Conservation (phyloP, 2,113 vertebrate genomes). For the Gymnarchus niloticus region DNA sequence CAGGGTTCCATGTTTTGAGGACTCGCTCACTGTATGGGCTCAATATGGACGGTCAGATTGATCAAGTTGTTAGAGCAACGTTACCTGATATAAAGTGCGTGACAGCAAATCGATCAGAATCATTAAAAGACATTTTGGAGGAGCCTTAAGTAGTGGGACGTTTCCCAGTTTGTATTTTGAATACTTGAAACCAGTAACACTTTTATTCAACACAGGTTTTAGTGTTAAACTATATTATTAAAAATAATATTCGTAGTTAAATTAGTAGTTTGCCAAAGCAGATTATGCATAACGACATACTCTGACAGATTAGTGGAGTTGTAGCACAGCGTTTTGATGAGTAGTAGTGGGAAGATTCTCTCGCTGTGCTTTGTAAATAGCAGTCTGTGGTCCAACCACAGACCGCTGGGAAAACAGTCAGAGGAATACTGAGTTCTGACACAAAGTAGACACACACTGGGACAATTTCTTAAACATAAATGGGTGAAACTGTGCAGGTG, state of each 20-base stretch:
- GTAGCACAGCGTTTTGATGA: not conserved
- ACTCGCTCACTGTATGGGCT: no score
- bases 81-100: not conserved
- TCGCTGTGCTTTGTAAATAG: not conserved
- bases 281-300: not conserved
- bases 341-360: not conserved
- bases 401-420: not conserved
- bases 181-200: no score
- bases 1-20: no score
- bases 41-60: no score
- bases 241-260: not conserved
- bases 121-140: not conserved
- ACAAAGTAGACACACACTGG: not conserved
- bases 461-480: not conserved
- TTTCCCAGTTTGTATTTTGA: not conserved
- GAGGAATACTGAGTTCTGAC: not conserved
- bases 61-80: no score
- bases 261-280: not conserved
- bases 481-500: not conserved
- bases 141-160: not conserved
- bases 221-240: not conserved
- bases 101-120: not conserved
- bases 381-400: constrained; percentile 10
- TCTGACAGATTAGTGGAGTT: constrained; percentile 1
- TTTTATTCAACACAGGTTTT: not conserved